Conservation (phyloP, 2,888 invertebrate species). For the Caenorhabditis uteleia region DNA sequence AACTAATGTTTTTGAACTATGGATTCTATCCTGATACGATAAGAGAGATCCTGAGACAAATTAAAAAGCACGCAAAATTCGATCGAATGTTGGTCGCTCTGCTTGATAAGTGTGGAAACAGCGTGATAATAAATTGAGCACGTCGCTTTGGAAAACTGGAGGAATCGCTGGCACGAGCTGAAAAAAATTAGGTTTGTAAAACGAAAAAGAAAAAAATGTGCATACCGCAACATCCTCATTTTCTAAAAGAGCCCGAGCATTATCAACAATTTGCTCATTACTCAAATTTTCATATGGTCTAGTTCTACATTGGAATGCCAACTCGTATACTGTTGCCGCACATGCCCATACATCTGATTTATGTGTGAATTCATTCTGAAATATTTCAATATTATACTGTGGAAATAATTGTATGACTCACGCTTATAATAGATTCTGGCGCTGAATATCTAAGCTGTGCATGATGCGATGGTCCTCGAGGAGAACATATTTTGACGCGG, state of each 20-base stretch:
- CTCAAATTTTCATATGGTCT: constrained; percentile 81
- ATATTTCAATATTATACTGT: constrained; percentile 20
- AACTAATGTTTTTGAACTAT: too few relatives aligned
- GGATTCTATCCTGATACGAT: too few relatives aligned
- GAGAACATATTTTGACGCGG: constrained; percentile 48
- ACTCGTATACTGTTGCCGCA: constrained; percentile 85
- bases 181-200: constrained; percentile 2
- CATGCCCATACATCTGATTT: constrained; percentile 92
- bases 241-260: constrained; percentile 73
- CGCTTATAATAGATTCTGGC: constrained; percentile 61
- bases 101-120: constrained; percentile 40
- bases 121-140: constrained; percentile 16
- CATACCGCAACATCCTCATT: not conserved
- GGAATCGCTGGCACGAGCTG: constrained; percentile 30
- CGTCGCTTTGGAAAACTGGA: constrained; percentile 22
- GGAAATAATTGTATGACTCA: constrained; percentile 9
- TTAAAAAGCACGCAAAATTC: constrained; percentile 12
- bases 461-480: constrained; percentile 59
- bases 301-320: constrained; percentile 81
- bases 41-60: constrained; percentile 17
- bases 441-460: constrained; percentile 63
- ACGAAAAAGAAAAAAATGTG: too few relatives aligned
- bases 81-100: constrained; percentile 37
- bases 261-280: constrained; percentile 83
- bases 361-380: constrained; percentile 83